Evolutionary conservation across 2,113 vertebrate species (phyloP).

Genomic region (Ivindomyrus marchei): DNA sequence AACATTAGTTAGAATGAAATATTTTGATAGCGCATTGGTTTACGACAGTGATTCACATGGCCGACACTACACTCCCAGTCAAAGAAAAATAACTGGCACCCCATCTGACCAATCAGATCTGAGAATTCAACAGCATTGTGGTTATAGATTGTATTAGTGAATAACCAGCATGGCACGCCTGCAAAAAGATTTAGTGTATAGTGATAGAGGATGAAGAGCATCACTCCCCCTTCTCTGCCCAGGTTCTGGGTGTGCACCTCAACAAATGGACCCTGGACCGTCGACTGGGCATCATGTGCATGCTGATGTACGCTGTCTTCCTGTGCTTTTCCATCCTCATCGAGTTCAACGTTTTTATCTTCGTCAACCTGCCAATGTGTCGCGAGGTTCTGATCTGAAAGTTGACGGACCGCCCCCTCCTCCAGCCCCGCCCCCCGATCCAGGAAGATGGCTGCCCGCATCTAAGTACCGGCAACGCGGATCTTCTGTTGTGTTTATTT

Average conservation of each 20-base stretch:
- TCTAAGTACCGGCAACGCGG: conserved; percentile 15
- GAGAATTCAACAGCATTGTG: background rate
- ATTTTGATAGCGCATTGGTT: background rate
- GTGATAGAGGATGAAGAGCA: background rate
- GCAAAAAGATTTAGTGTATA: background rate
- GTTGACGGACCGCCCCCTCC: background rate
- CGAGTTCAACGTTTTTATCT: conserved; percentile 94
- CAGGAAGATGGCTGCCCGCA: conserved; percentile 33
- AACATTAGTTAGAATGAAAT: background rate
- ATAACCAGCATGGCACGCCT: background rate
- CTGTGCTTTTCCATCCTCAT: conserved; percentile 92
- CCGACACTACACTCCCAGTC: background rate
- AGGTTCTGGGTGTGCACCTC: conserved; percentile 86
- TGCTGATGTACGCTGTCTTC: conserved; percentile 81
- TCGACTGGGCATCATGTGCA: conserved; percentile 79
- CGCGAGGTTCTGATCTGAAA: conserved; percentile 56
- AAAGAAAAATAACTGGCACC: background rate
- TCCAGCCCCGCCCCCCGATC: background rate
- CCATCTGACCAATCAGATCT: background rate
- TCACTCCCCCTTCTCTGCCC: conserved; percentile 16
- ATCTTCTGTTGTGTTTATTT: conserved; percentile 24
- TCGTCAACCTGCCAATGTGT: conserved; percentile 94
- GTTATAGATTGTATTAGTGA: background rate
- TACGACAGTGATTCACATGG: background rate
- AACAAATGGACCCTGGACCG: conserved; percentile 92